Base-by-base conservation (phyloP, 1,140 invertebrate species). In the Oncopeltus fasciatus region DNA sequence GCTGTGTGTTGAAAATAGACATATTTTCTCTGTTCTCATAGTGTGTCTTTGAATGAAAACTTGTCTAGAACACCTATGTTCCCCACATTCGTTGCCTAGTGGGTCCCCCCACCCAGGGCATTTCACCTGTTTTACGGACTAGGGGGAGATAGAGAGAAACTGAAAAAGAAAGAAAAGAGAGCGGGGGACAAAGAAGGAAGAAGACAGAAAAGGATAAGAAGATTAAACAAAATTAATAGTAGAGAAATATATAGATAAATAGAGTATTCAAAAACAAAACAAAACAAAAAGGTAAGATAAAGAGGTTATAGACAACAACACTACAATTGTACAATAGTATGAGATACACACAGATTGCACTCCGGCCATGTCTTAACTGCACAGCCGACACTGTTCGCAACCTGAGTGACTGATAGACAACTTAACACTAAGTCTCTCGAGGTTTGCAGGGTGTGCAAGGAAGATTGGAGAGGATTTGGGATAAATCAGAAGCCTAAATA, bases 111-210 rank as follows among this genome's bases (percentile, higher is more conserved):
- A 27, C 38, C 38, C 61, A 57, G 49, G 56, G 59, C 49, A 38
- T 14, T 60, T 57, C 46, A 60, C 59, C 49, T 64, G 63, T 33
- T 64, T 62, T 44, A 43, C 58, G 27, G 33, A 44, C 58, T 28
- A 59, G 24, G 58, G 26, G 31, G 57, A n/a, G 29, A 3, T n/a
- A 44, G 11, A n/a, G 38, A 44, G 16, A n/a, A 46, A 46, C 1
- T 5, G 59, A 21, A 20, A 24, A 2, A 53, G 24, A 53, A 12
- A 53, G 49, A 53, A 24, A 38, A 59, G 24, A 28, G 26, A 20
- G 57, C 12, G 29, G 9, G 38, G 29, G 8, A n/a, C 4, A 43
- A 24, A n/a, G 59, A 33, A 1, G 9, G 59, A 21, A 20, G 21
- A 9, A 53, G 26, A 53, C 49, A 53, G 49, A 53, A 24, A 53